Conservation (phyloP, 2,888 invertebrate genomes). For the Eristalinus sepulchralis region DNA sequence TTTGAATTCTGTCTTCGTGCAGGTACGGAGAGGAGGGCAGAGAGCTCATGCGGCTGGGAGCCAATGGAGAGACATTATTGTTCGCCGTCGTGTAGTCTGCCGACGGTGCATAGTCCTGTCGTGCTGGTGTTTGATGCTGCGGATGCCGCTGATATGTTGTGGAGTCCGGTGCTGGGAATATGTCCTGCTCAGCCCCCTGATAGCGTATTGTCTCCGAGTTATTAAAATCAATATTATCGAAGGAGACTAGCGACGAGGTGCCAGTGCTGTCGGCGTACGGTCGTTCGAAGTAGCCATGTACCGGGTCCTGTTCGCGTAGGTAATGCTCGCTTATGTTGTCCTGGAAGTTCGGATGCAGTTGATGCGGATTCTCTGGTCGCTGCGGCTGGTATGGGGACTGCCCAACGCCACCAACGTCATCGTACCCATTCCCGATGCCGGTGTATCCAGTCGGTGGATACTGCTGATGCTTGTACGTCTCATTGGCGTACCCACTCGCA, state of each 20-base stretch:
- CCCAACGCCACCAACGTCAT: constrained; percentile 1
- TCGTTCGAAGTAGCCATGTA: constrained; percentile 10
- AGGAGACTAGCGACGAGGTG: constrained; percentile 22
- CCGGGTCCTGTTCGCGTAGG: constrained; percentile 6
- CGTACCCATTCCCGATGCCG: not conserved
- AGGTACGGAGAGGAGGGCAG: not conserved
- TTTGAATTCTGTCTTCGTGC: not conserved
- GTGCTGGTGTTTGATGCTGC: not conserved
- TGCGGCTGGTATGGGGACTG: not conserved
- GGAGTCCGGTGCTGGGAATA: constrained; percentile 32
- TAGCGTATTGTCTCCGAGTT: constrained; percentile 33
- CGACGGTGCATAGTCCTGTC: constrained; percentile 23
- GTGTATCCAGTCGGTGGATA: constrained; percentile 31
- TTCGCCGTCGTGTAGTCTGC: constrained; percentile 29
- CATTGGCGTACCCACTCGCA: constrained; percentile 19
- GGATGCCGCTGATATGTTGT: constrained; percentile 16
- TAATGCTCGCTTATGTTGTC: constrained; percentile 37
- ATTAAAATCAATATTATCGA: constrained; percentile 44
- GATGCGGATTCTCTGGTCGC: constrained; percentile 5
- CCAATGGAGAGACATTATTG: constrained; percentile 23
- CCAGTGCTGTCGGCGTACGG: not conserved
- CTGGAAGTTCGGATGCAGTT: constrained; percentile 30
- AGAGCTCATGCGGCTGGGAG: not conserved
- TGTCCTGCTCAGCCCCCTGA: constrained; percentile 24
- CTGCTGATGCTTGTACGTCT: constrained; percentile 32